phyloP scores from a whole-genome alignment of 2,113 vertebrate species.

The Ceratotherium simum region DNA sequence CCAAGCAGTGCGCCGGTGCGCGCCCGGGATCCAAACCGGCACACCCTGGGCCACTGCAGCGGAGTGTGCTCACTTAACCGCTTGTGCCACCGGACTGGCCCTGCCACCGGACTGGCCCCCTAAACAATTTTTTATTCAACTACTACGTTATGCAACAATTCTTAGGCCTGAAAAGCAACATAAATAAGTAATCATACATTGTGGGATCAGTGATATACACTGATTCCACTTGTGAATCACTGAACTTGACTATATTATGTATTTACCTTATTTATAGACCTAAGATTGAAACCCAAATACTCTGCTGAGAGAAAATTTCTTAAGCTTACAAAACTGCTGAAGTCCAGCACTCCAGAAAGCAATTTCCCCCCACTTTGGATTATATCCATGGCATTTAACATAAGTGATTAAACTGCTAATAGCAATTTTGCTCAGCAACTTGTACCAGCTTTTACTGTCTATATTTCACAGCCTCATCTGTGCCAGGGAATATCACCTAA shows the following conservation, averaged over 20 bases:
- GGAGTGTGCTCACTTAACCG: too few relatives aligned
- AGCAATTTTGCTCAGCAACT: conserved; percentile 58
- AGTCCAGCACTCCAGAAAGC: conserved; percentile 37
- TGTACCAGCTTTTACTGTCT: conserved; percentile 55
- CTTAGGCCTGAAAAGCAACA: conserved; percentile 7
- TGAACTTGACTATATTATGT: conserved; percentile 45
- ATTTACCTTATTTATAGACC: conserved; percentile 53
- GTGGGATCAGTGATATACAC: not conserved
- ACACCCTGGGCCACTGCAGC: too few relatives aligned
- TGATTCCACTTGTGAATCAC: conserved; percentile 20
- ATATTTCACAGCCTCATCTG: conserved; percentile 23
- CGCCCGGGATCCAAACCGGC: too few relatives aligned
- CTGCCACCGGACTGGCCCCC: too few relatives aligned
- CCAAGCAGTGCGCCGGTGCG: too few relatives aligned
- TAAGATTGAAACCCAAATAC: conserved; percentile 47
- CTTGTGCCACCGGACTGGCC: too few relatives aligned
- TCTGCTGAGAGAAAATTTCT: not conserved
- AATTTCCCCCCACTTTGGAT: conserved; percentile 38
- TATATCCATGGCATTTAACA: conserved; percentile 15
- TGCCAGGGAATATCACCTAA: not conserved
- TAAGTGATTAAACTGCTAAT: conserved; percentile 50
- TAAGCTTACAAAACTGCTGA: conserved; percentile 39
- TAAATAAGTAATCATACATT: conserved; percentile 49
- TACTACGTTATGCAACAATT: not conserved
- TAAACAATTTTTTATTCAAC: not conserved